Evolutionary conservation across 2,888 invertebrate genomes (phyloP), one percentile per base, ranked within the genome.

Genomic region (Hypolimnas misippus): DNA sequence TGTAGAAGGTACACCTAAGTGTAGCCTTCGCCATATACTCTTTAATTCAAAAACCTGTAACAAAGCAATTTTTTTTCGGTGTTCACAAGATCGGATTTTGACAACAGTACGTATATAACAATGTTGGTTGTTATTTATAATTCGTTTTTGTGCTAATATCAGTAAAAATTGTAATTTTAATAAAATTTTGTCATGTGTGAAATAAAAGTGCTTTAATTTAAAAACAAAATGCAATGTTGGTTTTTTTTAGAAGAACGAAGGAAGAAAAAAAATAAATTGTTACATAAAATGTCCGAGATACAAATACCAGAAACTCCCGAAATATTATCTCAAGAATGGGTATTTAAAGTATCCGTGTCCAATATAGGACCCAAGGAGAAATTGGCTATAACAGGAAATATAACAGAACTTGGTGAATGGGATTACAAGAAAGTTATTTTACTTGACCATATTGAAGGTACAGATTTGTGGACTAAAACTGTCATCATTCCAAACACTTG

Each of bases 391-490:
- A 93, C 94, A 21, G 97, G 97, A 44, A 94, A 93, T 78, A 94
- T 93, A 64, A 82, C 87, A 25, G 93, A 94, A 66, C 87, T 97
- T 55, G 97, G 97, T 3, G 93, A 93, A 72, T 97, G 97, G 97
- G 92, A 94, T 68, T 93, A 93, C 40, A 92, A 92, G 52, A 92
- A 92, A 72, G 93, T 94, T 64, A 81, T 95, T 2, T 77, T 93
- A 12, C 86, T 97, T 70, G 89, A 93, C 64, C 87, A 84, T 67
- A 81, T 90, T 38, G 76, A 74, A 66, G 80, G 75, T 52, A 78
- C 85, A 19, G 88, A 93, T 71, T 76, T 94, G 44, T 96, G 96
- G 96, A 93, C 93, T 0, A 93, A 90, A 69, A 86, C 91, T 55
- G 82, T 96, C 38, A 89, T 88, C 66, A 93, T 97, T 75, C 96